Conservation (phyloP, 1,140 invertebrate genomes). For the Apis florea region DNA sequence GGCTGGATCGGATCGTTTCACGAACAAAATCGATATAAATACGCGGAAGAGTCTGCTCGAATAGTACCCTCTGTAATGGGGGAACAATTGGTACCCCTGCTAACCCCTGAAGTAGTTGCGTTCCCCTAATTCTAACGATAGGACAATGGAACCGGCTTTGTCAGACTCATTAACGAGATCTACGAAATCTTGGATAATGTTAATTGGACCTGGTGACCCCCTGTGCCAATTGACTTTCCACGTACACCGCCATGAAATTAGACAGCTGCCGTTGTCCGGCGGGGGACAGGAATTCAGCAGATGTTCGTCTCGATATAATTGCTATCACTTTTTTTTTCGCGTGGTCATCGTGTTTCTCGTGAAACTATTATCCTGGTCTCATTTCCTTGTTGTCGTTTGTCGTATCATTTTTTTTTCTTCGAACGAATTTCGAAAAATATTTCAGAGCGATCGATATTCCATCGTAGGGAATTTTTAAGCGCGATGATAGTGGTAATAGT, state of each 20-base stretch:
- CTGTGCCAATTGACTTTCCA: slow-evolving; percentile 41
- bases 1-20: not conserved
- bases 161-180: slow-evolving; percentile 26
- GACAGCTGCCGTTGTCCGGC: slow-evolving; percentile 39
- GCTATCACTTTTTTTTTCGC: not conserved
- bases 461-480: too few species aligned
- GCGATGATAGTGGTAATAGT: too few species aligned
- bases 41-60: not conserved
- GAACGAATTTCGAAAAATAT: not conserved
- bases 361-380: not conserved
- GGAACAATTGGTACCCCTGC: slow-evolving; percentile 42
- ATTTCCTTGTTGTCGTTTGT: not conserved
- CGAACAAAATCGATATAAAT: not conserved
- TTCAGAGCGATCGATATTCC: too few species aligned
- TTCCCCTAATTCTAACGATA: slow-evolving; percentile 12
- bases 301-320: slow-evolving; percentile 33
- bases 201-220: slow-evolving; percentile 24
- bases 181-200: slow-evolving; percentile 43
- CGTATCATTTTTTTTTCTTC: not conserved
- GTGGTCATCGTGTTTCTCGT: not conserved
- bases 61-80: slow-evolving; percentile 9
- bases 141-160: slow-evolving; percentile 1
- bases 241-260: slow-evolving; percentile 35
- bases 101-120: not conserved
- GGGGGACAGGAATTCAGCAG: slow-evolving; percentile 34